phyloP scores from a whole-genome alignment of 2,888 invertebrate species.

The Exephanes ischioxanthus region DNA sequence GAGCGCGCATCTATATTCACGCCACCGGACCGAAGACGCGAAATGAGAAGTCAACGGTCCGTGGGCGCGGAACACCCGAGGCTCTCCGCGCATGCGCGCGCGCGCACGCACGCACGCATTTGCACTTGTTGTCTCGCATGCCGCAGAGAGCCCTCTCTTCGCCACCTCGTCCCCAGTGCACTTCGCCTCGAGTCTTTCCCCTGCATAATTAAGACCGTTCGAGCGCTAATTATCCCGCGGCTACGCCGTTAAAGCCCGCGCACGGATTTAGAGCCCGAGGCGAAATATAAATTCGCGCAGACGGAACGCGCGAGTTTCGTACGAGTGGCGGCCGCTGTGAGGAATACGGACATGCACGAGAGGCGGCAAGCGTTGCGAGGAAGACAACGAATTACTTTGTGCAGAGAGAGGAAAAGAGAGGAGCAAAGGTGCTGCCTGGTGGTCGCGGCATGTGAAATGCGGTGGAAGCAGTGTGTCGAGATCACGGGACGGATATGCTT shows the following conservation, averaged over 20 bases:
- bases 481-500: conserved; percentile 75
- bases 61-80: conserved; percentile 1
- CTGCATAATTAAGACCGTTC: conserved; percentile 62
- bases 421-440: conserved; percentile 53
- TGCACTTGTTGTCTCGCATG: conserved; percentile 21
- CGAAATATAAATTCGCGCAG: conserved; percentile 51
- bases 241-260: conserved; percentile 48
- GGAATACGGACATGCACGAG: neutral
- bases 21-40: neutral
- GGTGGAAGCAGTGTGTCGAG: conserved; percentile 61
- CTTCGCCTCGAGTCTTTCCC: conserved; percentile 48
- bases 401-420: conserved; percentile 23
- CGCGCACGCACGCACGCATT: conserved; percentile 2
- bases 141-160: conserved; percentile 22
- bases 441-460: conserved; percentile 65
- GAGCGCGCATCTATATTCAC: neutral
- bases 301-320: neutral
- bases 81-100: neutral
- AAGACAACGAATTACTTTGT: conserved; percentile 15
- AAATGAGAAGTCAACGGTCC: conserved; percentile 28
- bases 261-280: conserved; percentile 25
- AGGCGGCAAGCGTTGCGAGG: neutral
- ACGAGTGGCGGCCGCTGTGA: neutral
- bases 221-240: conserved; percentile 65
- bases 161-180: conserved; percentile 10